A percentile compares a stretch with the other conserved stretches of the same genome.
These are phyloP conservation scores for Exephanes ischioxanthus DNA, from an alignment of 2,888 invertebrate genomes.

Conservation along the genomic window DNA sequence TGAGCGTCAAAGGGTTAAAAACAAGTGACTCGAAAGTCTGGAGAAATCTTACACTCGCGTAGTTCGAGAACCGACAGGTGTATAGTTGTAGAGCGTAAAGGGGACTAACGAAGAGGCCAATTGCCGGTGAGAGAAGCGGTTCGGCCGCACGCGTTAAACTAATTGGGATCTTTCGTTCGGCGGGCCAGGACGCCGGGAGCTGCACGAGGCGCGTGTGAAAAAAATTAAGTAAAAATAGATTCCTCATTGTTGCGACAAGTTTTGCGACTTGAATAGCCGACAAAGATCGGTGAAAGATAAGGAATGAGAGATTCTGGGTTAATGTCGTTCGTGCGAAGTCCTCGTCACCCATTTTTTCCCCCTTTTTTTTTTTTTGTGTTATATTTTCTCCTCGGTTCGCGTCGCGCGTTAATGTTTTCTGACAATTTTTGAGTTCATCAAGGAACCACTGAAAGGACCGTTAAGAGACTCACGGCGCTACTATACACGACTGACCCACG, in stretches of 20 bases:
- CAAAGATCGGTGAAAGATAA: slow-evolving; percentile 50
- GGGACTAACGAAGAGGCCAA: slow-evolving; percentile 17
- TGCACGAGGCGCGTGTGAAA: slow-evolving; percentile 40
- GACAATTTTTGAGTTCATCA: slow-evolving; percentile 7
- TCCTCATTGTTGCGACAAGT: slow-evolving; percentile 50
- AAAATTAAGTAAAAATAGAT: slow-evolving; percentile 12
- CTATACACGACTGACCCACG: slow-evolving; percentile 17
- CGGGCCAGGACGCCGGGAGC: slow-evolving; percentile 20
- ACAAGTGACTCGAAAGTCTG: neutral
- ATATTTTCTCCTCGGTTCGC: slow-evolving; percentile 5
- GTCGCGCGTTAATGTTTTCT: slow-evolving; percentile 34
- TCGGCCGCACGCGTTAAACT: slow-evolving; percentile 37
- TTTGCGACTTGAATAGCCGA: slow-evolving; percentile 6
- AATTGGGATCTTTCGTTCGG: slow-evolving; percentile 43
- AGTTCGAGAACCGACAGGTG: neutral
- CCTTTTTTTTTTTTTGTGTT: neutral
- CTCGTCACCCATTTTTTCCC: slow-evolving; percentile 47
- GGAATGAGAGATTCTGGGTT: slow-evolving; percentile 71
- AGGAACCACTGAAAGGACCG: neutral
- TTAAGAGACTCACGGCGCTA: neutral
- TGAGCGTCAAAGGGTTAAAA: neutral
- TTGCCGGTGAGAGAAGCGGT: neutral
- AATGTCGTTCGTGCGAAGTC: slow-evolving; percentile 70
- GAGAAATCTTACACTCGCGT: neutral
- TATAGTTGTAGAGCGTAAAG: neutral